Evolutionary conservation across 2,113 vertebrate genomes (phyloP), one percentile per base, ranked within the genome.

Genomic region (Eretmochelys imbricata): DNA sequence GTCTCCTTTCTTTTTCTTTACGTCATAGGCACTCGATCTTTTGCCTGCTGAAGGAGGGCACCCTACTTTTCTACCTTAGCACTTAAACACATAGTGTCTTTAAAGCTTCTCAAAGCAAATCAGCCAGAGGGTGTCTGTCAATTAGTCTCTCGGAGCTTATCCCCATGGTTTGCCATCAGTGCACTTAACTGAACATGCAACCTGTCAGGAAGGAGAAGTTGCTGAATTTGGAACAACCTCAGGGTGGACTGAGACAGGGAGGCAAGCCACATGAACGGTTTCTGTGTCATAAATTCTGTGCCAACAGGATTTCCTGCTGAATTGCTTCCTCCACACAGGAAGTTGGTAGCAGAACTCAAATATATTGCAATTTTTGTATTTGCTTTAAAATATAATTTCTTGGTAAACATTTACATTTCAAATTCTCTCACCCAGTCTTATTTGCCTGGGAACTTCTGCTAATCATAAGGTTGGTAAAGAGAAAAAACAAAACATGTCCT

Each of bases 141-240:
- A 84, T 88, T 59, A 29, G 65, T 22, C 65, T 95, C 81, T 81
- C 86, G 84, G 88, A 96, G 96, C 86, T 94, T 96, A 96, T 85
- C 82, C 93, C 80, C 42, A 31, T 50, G 93, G 81, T 94, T 92
- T 93, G 89, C 93, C 89, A 91, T 90, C 85, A 80, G 89, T 76
- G 80, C 95, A 95, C 87, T 88, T 88, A 49, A 62, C 93, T 48
- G 65, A 97, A 81, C 62, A 85, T 89, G 92, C 65, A 93, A 96
- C 94, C 96, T 96, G 94, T 95, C 94, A 96, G 97, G 96, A 98
- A 97, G 94, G 81, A 97, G 96, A 95, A 90, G 75, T 84, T 97
- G 95, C 89, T 96, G 85, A 96, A 92, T 94, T 93, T 93, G 95
- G 97, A 97, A 92, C 91, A 94, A 89, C 29, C 87, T 93, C 91